Evolutionary conservation across 2,888 invertebrate genomes (phyloP), one percentile per base, ranked within the genome.

Genomic region (Dione vanillae): DNA sequence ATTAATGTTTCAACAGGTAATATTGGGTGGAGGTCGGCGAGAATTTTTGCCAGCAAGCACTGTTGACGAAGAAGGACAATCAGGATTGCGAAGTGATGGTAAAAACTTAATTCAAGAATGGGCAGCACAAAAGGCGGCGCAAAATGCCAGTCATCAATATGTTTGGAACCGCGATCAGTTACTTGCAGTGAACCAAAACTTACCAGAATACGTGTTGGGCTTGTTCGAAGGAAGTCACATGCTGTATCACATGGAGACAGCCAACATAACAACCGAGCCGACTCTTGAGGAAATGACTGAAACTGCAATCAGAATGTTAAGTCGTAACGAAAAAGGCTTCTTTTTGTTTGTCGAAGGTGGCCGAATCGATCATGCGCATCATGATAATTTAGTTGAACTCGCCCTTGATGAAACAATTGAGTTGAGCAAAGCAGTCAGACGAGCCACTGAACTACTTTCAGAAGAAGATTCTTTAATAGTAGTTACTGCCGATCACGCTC

Each of bases 401-500:
- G 95, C 96, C 0, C 83, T 96, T 1, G 94, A 94, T 72, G 96
- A 96, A 82, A 94, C 95, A 0, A 82, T 95, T 0, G 95, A 95
- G 77, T 90, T 96, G 75, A 92, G 94, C 74, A 85, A 90, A 9
- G 94, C 96, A 43, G 87, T 95, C 19, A 65, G 69, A 19, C 75
- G 76, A 2, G 80, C 96, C 2, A 77, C 89, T 52, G 75, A 76
- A 52, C 83, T 80, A 45, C 67, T 78, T 5, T 67, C 84, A 61
- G 86, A 86, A 14, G 87, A 94, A 1, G 96, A 97, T 65, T 97
- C 97, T 0, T 86, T 97, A 37, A 94, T 97, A 41, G 94, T 97
- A 12, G 96, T 96, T 8, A 96, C 96, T 0, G 93, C 96, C 0
- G 96, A 96, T 85, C 96, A 96, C 81, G 94, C 96, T 0, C 96